phyloP scores from a whole-genome alignment of 2,113 vertebrate species.

The Labeo rohita region DNA sequence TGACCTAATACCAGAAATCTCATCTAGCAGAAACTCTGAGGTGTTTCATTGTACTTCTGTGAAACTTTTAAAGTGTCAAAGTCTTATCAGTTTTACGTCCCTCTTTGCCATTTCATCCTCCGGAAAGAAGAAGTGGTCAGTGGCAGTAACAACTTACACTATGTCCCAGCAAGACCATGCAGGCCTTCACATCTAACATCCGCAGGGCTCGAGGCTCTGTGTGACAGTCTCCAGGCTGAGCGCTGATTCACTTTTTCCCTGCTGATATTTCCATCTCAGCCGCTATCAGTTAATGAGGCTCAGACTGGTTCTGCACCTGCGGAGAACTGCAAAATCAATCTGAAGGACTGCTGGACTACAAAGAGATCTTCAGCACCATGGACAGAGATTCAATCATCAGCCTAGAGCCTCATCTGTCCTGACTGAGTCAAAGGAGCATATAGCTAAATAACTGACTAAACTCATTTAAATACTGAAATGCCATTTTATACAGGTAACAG shows the following conservation, averaged over 20 bases:
- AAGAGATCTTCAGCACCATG: slow-evolving; percentile 52
- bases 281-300: slow-evolving; percentile 73
- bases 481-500: neutral
- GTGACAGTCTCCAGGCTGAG: slow-evolving; percentile 6
- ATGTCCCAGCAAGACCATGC: slow-evolving; percentile 19
- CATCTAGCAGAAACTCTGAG: slow-evolving; percentile 6
- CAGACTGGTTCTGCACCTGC: slow-evolving; percentile 40
- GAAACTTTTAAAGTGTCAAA: slow-evolving; percentile 17
- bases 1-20: neutral
- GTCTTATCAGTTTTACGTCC: slow-evolving; percentile 4
- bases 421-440: neutral
- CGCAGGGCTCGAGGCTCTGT: neutral
- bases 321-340: slow-evolving; percentile 62
- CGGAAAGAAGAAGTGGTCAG: slow-evolving; percentile 9
- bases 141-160: slow-evolving; percentile 14
- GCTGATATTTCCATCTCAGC: slow-evolving; percentile 66
- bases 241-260: slow-evolving; percentile 42
- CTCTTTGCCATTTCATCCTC: neutral
- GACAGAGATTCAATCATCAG: slow-evolving; percentile 43
- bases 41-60: slow-evolving; percentile 16
- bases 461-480: neutral
- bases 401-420: neutral
- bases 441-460: neutral
- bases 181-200: slow-evolving; percentile 32
- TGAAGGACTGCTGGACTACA: slow-evolving; percentile 59